Evolutionary conservation across 2,113 vertebrate species (phyloP), one percentile per base, ranked within the genome.

Genomic region (Sinocyclocheilus grahami): DNA sequence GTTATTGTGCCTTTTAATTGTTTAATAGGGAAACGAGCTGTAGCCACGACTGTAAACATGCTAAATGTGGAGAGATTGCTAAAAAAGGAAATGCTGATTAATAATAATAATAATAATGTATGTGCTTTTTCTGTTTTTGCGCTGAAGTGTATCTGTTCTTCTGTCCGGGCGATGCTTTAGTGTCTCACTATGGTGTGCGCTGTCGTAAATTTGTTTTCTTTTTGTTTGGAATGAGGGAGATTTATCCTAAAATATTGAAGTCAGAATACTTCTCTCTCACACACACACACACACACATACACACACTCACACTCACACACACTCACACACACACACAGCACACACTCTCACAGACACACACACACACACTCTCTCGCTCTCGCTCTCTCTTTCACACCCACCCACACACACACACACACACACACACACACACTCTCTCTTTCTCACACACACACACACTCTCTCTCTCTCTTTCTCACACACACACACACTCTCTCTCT

Each of bases 141-240:
- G 0, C 63, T 53, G 46, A 51, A 9, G 27, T 69, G 42, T 53
- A 27, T 82, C 22, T 65, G 79, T 74, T 72, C 55, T 83, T 51
- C 62, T 82, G n/a, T 77, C 48, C 12, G n/a, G 27, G 67, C 20
- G 24, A 20, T 18, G 79, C 55, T 83, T 84, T 60, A 33, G 48
- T 76, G 62, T 88, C 39, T 65, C 8, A 10, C 16, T 53, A 65
- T 81, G 62, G 63, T 85, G 82, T 81, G 83, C 30, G 60, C 42
- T 86, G 84, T 87, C 65, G 76, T 82, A 55, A 55, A 77, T 81
- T 58, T 85, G 22, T 71, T 88, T 89, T 88, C 69, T 86, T 85
- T 84, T 86, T 13, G 42, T 78, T 85, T 79, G 18, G 9, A 63
- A 83, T 58, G 85, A 87, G 72, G 77, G 82, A 88, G 89, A 86